Base-by-base conservation (phyloP, 2,797 vertebrate genomes). In the Rhabdomys pumilio region DNA sequence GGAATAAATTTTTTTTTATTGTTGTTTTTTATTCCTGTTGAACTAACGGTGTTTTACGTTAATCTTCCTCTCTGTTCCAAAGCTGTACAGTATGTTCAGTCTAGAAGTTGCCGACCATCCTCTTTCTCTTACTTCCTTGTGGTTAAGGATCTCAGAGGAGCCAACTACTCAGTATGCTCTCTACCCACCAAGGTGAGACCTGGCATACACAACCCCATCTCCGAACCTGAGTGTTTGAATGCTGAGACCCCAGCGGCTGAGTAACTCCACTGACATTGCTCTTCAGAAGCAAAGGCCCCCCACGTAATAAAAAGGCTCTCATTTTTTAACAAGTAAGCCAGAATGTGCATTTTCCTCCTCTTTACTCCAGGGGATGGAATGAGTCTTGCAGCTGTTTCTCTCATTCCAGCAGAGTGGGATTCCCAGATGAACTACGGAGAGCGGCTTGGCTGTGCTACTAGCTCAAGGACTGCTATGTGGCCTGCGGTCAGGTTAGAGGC, bases 351-450 rank as follows among this genome's bases (percentile, higher is more conserved):
- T 96, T 95, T 92, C 17, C 93, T 86, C 96, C 85, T 47, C 93
- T 85, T 90, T 72, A 90, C 65, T 93, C 86, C 81, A 61, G 50
- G 7, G 96, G 82, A 90, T 80, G 89, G 97, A 97, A 97, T 96
- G 97, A 92, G 77, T 72, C 72, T 94, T 80, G 80, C 97, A 97
- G 96, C 97, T 97, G 96, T 91, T 93, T n/a, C 79, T 80, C 2
- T 82, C 79, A 92, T 92, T 53, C 47, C 34, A n/a, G 82, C 44
- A 96, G 90, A 95, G 50, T 73, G 63, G 90, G 92, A 87, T 50
- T 92, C 73, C 44, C 96, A 95, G 87, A 93, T 20, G 82, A 80
- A 24, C 90, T 20, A 2, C 47, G 3, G 69, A 75, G 94, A 87
- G 93, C 24, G 92, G 82, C 65, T 96, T 95, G 92, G 95, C 95